Evolutionary conservation across 2,113 vertebrate species (phyloP).

Genomic region (Dromaius novaehollandiae): DNA sequence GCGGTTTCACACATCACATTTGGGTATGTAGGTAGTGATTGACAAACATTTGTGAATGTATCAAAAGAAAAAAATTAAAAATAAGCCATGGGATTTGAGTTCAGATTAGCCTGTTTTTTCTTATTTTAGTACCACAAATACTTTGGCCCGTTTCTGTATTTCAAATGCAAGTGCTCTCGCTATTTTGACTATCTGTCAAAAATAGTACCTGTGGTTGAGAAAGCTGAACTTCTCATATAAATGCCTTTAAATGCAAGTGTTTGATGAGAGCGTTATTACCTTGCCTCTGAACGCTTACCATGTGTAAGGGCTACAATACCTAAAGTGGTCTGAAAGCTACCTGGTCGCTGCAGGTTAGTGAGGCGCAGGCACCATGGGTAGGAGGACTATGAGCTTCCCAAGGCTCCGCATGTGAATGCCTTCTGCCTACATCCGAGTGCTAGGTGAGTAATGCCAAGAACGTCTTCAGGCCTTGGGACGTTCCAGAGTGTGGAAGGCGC

Average conservation of each 20-base stretch:
- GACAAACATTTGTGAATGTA: not conserved
- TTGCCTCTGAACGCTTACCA: not conserved
- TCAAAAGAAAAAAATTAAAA: not conserved
- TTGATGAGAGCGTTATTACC: not conserved
- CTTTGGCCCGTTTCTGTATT: not conserved
- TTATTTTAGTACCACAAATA: not conserved
- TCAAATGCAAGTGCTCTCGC: not conserved
- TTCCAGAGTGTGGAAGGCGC: not conserved
- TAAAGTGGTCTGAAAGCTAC: accelerated
- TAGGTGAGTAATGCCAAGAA: not conserved
- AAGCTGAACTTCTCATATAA: not conserved
- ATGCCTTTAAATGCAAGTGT: not conserved
- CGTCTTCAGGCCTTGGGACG: not conserved
- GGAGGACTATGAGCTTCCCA: not conserved
- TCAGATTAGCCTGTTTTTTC: not conserved
- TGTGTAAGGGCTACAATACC: not conserved
- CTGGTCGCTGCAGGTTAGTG: not conserved
- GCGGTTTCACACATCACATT: not conserved
- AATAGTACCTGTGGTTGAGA: not conserved
- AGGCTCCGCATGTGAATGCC: not conserved
- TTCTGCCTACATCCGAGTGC: not conserved
- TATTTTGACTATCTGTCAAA: not conserved
- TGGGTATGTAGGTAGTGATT: not conserved
- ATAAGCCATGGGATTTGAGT: not conserved
- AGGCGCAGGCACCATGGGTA: not conserved